Evolutionary conservation across 1,140 invertebrate species (phyloP), one percentile per base, ranked within the genome.

Genomic region (Zaprionus africanus): DNA sequence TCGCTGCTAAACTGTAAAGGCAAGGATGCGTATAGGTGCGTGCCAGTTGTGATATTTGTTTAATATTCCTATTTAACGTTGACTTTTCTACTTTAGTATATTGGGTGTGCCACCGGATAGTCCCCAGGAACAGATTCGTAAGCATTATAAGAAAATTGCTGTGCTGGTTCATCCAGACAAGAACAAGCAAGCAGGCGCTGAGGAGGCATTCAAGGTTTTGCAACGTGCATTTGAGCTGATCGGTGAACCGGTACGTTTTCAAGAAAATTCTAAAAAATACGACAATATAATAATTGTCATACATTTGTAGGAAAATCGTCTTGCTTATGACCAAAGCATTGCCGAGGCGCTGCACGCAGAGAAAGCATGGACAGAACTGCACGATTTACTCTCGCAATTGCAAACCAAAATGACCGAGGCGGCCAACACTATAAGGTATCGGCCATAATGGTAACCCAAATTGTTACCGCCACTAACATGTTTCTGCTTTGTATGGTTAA

Each of bases 141-240:
- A 97, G 83, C 98, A 99, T 94, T 99, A 98, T 92, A 96, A 97
- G 85, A 95, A 96, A 78, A 98, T 99, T 93, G 98, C 98, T 4
- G 96, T 98, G 87, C 94, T 99, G 13, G 98, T 99, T 51, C 98
- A 99, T 94, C 98, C 98, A 0, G 98, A 98, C 91, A 99, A 99
- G 94, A 99, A 99, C 93, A 96, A 96, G 90, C 97, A 98, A 92
- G 96, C 97, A 11, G 98, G 98, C 57, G 97, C 98, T 9, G 98
- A 99, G 92, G 98, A 99, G 93, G 98, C 98, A 28, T 99, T 99
- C 92, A 99, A 99, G 93, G 98, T 98, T 91, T 93, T 99, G 76
- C 97, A 98, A 74, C 96, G 98, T 92, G 98, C 98, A 26, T 99
- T 99, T 93, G 97, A 98, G 92, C 95, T 98, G 82, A 98, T 99